Base-by-base conservation (phyloP, 1,140 invertebrate species). In the Brachionus koreanus region DNA sequence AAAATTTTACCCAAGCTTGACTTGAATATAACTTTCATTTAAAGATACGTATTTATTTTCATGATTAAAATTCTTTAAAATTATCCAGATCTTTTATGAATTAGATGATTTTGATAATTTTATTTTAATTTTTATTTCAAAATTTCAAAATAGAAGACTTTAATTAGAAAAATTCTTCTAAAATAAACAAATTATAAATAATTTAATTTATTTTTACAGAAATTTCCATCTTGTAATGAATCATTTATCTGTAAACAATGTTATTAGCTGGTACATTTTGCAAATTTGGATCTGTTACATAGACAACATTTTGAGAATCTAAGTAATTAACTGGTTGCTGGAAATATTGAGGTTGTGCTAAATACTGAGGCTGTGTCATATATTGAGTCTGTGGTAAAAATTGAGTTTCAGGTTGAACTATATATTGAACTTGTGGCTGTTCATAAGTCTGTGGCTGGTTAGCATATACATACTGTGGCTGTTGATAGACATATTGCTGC, bases 391-490 rank as follows among this genome's bases (percentile, higher is more conserved):
- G 74, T 1, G 74, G 43, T 49, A 57, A 25, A 39, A 23, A 35
- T 37, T 61, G 49, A 39, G 49, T 57, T 7, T 79, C 76, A 12
- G 49, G 49, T 42, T 57, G 49, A 23, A 61, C 13, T 61, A 79
- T 65, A 13, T 79, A 79, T 65, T 79, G 76, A 10, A 79, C 49
- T 69, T 69, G 65, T 37, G 76, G 76, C 19, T 77, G 75, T 35
- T 79, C 35, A 65, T 39, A 69, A n/a, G 6, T 69, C 19, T 37
- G 65, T 29, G 75, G 76, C 39, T 79, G 35, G n/a, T 79, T 79
- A n/a, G 39, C 49, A 57, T 61, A 61, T 42, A 79, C 76, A 39
- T 61, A 0, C 16, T 79, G 76, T 79, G 49, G 76, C 57, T 79
- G 76, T n/a, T 61, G 76, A 37, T 65, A 79, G 23, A 79, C 61